Evolutionary conservation across 2,888 invertebrate species (phyloP).

Genomic region (Ornithoptera priamus): DNA sequence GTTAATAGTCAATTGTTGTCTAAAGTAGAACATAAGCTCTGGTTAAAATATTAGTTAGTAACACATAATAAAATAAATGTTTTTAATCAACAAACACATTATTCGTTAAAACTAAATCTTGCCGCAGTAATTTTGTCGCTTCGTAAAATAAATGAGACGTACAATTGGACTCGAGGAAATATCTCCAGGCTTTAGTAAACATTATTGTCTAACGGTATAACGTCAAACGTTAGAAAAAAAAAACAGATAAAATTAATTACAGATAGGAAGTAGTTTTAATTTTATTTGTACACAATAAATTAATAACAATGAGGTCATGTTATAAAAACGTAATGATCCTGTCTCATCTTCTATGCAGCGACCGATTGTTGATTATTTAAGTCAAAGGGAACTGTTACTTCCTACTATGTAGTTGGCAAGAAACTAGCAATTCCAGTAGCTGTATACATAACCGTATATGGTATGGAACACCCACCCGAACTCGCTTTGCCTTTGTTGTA

Average conservation of each 20-base stretch:
- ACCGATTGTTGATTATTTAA: too few relatives aligned
- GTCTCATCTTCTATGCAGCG: too few relatives aligned
- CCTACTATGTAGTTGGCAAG: neutral
- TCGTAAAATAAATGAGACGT: neutral
- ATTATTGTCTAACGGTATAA: neutral
- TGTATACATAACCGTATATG: neutral
- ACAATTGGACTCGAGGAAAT: neutral
- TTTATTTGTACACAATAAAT: too few relatives aligned
- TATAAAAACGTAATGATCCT: too few relatives aligned
- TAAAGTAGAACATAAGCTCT: too few relatives aligned
- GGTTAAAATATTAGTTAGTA: too few relatives aligned
- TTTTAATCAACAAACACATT: neutral
- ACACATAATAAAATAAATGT: neutral
- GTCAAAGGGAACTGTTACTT: neutral
- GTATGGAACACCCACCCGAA: neutral
- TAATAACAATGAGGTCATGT: too few relatives aligned
- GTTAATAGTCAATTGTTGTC: too few relatives aligned
- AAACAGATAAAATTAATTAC: too few relatives aligned
- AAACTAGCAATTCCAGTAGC: neutral
- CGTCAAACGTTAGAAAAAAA: neutral
- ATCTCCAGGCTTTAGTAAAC: too few relatives aligned
- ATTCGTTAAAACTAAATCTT: neutral
- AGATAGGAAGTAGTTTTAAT: too few relatives aligned
- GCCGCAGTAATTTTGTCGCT: neutral
- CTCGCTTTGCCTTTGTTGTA: constrained; percentile 52